phyloP scores from a whole-genome alignment of 2,888 invertebrate species.

The Zhuqinia jingwanae region DNA sequence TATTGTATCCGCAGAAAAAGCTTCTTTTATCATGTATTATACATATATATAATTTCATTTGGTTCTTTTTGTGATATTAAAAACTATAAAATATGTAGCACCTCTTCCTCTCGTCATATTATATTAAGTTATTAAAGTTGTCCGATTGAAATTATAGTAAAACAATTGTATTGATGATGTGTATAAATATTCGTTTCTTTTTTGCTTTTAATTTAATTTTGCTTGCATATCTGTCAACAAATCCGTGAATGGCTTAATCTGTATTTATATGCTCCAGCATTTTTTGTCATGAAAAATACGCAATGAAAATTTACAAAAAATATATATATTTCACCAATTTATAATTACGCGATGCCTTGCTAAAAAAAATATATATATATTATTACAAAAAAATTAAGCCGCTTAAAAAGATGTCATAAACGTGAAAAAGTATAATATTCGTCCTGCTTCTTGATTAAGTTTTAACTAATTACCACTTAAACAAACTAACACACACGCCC shows the following conservation, averaged over 20 bases:
- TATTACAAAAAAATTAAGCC: too few species aligned
- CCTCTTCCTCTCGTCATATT: neutral
- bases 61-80: constrained; percentile 55
- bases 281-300: neutral
- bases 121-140: constrained; percentile 9
- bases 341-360: constrained; percentile 5
- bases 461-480: too few species aligned
- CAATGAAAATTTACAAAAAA: neutral
- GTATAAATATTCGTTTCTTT: neutral
- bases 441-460: neutral
- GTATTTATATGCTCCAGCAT: neutral
- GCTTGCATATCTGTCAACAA: neutral
- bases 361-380: constrained; percentile 19
- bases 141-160: neutral
- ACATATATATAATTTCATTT: constrained; percentile 24
- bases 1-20: constrained; percentile 12
- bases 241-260: neutral
- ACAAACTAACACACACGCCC: too few species aligned
- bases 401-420: neutral
- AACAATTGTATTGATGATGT: too few species aligned
- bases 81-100: constrained; percentile 4
- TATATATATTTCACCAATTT: neutral
- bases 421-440: neutral
- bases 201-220: neutral
- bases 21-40: neutral